phyloP scores from a whole-genome alignment of 2,797 vertebrate species.

The Allobates femoralis region DNA sequence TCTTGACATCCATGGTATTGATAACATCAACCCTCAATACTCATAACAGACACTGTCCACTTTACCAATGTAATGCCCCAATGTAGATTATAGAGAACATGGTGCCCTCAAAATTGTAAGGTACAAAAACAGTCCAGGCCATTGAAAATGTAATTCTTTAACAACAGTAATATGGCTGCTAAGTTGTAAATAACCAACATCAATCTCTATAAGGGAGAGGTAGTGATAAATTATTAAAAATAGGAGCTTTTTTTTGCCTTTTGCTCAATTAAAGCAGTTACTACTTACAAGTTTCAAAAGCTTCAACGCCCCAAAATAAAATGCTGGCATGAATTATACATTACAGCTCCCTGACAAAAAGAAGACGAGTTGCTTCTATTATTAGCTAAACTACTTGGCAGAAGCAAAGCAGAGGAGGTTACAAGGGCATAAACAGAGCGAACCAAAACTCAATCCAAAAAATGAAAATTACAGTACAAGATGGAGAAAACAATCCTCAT shows the following conservation, averaged over 20 bases:
- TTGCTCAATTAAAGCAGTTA: slow-evolving; percentile 29
- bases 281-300: slow-evolving; percentile 15
- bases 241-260: not conserved
- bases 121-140: not conserved
- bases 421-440: slow-evolving; percentile 43
- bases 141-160: not conserved
- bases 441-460: slow-evolving; percentile 48
- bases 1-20: no score
- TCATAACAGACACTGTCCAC: no score
- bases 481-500: slow-evolving; percentile 59
- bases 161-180: not conserved
- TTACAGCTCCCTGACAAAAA: slow-evolving; percentile 48
- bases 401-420: slow-evolving; percentile 50
- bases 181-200: not conserved
- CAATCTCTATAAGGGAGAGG: not conserved
- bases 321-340: slow-evolving; percentile 36
- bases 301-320: slow-evolving; percentile 25
- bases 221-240: not conserved
- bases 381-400: slow-evolving; percentile 59
- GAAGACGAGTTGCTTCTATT: slow-evolving; percentile 54
- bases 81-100: no score
- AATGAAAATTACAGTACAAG: slow-evolving; percentile 59
- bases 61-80: no score
- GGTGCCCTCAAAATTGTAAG: not conserved
- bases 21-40: no score